Evolutionary conservation across 2,888 invertebrate species (phyloP).

Genomic region (Lymantria dispar): DNA sequence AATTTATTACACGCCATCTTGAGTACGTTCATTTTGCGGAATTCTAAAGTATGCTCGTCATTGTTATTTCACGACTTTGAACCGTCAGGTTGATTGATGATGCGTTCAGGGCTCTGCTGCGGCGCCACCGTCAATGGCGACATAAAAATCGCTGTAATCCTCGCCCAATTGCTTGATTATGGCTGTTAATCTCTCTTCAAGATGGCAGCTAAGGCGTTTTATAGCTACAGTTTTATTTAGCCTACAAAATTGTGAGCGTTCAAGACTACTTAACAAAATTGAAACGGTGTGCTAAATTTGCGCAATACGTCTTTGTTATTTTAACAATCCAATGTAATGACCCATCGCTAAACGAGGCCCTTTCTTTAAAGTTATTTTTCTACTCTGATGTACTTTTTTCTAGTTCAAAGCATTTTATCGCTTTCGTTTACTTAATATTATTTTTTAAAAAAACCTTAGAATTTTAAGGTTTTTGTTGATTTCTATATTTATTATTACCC

Average conservation of each 20-base stretch:
- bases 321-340: slow-evolving; percentile 39
- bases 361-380: slow-evolving; percentile 8
- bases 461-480: too few relatives aligned
- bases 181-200: slow-evolving; percentile 71
- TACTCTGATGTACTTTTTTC: not conserved
- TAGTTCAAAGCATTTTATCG: not conserved
- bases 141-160: slow-evolving; percentile 77
- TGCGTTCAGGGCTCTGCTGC: slow-evolving; percentile 28
- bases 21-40: slow-evolving; percentile 36
- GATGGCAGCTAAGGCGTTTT: slow-evolving; percentile 61
- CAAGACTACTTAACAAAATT: slow-evolving; percentile 73
- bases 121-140: slow-evolving; percentile 44
- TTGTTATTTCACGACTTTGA: slow-evolving; percentile 61
- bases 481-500: too few relatives aligned
- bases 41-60: slow-evolving; percentile 49
- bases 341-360: slow-evolving; percentile 6
- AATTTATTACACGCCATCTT: slow-evolving; percentile 46
- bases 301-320: slow-evolving; percentile 47
- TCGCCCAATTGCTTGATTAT: slow-evolving; percentile 76
- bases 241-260: slow-evolving; percentile 63
- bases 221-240: slow-evolving; percentile 65
- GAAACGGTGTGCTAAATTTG: slow-evolving; percentile 53
- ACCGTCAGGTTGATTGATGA: slow-evolving; percentile 54
- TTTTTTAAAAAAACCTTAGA: too few relatives aligned
- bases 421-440: slow-evolving; percentile 13